These are phyloP conservation scores for Anastrepha ludens DNA, from an alignment of 1,140 invertebrate species.

Conservation along the genomic window DNA sequence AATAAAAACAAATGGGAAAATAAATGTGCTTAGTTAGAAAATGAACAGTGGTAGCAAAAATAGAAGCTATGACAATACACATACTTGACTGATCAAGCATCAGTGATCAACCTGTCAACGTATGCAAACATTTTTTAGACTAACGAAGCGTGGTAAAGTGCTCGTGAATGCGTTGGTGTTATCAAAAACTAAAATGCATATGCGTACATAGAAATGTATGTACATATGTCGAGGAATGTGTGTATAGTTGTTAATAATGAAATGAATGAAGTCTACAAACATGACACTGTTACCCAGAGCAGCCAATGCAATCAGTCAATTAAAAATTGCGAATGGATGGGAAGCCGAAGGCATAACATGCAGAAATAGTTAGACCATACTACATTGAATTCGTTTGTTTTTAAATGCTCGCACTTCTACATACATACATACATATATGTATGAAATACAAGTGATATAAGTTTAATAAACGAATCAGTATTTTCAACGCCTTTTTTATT, in stretches of 20 bases:
- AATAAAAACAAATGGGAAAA: background rate
- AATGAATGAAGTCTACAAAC: background rate
- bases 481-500: no score
- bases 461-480: no score
- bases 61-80: background rate
- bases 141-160: constrained; percentile 29
- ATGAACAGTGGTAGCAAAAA: background rate
- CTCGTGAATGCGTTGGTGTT: constrained; percentile 37
- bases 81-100: constrained; percentile 41
- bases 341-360: background rate
- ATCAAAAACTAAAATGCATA: constrained; percentile 25
- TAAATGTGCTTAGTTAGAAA: background rate
- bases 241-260: constrained; percentile 14
- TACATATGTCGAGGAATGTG: background rate
- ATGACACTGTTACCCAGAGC: background rate
- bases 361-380: background rate
- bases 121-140: constrained; percentile 37
- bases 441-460: background rate
- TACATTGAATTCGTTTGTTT: no score
- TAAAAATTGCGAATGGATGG: constrained; percentile 14
- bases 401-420: no score
- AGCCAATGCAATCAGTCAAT: constrained; percentile 35
- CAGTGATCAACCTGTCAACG: constrained; percentile 48
- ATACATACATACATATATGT: background rate
- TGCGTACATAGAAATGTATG: background rate